Percentiles rank a stretch among this genome's conserved stretches.
These are phyloP conservation scores for Platalea minor DNA, from an alignment of 2,797 vertebrate species.

Conservation along the genomic window DNA sequence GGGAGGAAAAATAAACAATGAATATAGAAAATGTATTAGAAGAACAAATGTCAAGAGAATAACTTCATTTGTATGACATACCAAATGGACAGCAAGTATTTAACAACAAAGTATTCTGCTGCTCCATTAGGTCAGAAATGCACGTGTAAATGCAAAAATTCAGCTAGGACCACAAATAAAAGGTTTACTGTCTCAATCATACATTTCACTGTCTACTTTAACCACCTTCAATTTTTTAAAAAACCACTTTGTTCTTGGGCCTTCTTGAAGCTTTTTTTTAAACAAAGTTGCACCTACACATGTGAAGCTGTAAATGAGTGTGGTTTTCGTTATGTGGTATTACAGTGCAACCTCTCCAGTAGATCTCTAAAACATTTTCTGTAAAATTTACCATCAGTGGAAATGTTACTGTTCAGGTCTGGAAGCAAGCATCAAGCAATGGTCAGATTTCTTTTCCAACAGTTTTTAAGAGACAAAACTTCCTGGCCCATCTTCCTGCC, in stretches of 20 bases:
- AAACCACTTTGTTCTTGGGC: fast-evolving
- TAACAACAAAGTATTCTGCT: neutral
- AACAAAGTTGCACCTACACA: fast-evolving
- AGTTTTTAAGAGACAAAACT: neutral
- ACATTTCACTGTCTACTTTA: neutral
- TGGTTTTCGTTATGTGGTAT: neutral
- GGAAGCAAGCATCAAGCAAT: neutral
- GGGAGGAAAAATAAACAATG: neutral
- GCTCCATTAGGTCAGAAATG: neutral
- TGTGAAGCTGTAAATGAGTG: neutral
- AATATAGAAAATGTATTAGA: neutral
- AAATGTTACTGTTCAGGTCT: neutral
- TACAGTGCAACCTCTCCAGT: neutral
- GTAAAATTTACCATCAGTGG: neutral
- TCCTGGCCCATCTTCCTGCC: neutral
- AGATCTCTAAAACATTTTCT: neutral
- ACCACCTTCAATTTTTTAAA: neutral
- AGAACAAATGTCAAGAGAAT: neutral
- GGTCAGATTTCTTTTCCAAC: neutral
- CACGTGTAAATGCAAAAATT: fast-evolving
- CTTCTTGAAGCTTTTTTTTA: neutral
- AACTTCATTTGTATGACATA: neutral
- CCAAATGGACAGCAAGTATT: neutral
- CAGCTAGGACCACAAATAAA: neutral
- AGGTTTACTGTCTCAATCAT: neutral